phyloP scores from a whole-genome alignment of 2,113 vertebrate genomes.

The Arvicanthis niloticus region DNA sequence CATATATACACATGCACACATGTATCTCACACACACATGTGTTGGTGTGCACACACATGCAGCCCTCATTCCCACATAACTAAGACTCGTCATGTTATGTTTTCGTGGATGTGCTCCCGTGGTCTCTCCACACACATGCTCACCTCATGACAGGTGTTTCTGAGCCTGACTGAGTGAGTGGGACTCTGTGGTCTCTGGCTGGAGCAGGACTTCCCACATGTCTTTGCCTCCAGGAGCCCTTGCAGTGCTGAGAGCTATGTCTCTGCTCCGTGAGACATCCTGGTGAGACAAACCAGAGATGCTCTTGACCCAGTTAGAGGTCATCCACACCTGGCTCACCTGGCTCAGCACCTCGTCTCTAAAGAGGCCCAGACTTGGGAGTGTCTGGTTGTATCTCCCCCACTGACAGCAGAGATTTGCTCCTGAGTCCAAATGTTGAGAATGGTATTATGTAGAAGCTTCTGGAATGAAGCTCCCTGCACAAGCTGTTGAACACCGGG shows the following conservation, averaged over 20 bases:
- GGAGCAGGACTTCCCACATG: neutral
- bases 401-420: neutral
- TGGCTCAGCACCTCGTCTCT: neutral
- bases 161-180: neutral
- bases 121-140: neutral
- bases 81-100: neutral
- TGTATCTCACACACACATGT: rapidly evolving
- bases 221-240: neutral
- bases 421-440: neutral
- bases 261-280: neutral
- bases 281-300: neutral
- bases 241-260: neutral
- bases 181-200: neutral
- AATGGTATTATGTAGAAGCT: neutral
- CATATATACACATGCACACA: neutral
- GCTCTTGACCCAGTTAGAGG: neutral
- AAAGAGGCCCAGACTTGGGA: neutral
- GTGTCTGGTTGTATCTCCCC: neutral
- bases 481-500: neutral
- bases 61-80: neutral
- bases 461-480: neutral
- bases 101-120: neutral
- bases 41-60: no score
- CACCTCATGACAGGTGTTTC: neutral
- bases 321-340: neutral